Conservation (phyloP, 2,797 vertebrate genomes). For the Atherinosoma microstoma region DNA sequence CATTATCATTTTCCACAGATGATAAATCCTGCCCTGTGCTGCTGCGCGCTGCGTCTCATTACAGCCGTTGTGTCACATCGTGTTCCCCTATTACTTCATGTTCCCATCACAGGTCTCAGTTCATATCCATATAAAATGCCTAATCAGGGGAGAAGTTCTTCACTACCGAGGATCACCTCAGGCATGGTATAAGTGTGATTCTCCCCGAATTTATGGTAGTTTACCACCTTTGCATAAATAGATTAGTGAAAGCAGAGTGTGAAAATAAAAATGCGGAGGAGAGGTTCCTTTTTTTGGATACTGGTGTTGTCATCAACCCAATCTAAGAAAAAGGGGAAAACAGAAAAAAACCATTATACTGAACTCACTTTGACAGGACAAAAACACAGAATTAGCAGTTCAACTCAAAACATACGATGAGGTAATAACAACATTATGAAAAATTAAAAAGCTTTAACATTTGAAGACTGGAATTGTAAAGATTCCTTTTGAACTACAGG, state of each 20-base stretch:
- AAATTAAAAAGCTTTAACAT: neutral
- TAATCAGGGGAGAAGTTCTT: constrained; percentile 43
- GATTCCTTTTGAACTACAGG: neutral
- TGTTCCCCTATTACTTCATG: constrained; percentile 40
- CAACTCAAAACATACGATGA: neutral
- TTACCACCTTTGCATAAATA: constrained; percentile 2
- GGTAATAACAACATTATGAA: neutral
- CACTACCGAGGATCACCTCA: constrained; percentile 23
- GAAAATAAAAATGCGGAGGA: neutral
- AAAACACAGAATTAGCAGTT: neutral
- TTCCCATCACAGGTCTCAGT: constrained; percentile 44
- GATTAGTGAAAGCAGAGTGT: constrained; percentile 8
- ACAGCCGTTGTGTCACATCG: constrained; percentile 51
- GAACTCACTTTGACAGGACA: neutral
- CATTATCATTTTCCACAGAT: constrained; percentile 65
- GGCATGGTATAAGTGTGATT: constrained; percentile 12
- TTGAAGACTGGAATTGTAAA: neutral
- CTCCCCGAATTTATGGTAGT: constrained; percentile 23
- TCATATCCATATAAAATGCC: constrained; percentile 64
- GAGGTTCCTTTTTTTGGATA: constrained; percentile 9
- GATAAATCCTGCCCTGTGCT: constrained; percentile 50
- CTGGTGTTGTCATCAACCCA: neutral
- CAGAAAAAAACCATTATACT: too few relatives aligned
- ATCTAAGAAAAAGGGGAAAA: neutral
- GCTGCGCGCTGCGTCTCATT: constrained; percentile 63